A percentile compares a stretch with the other conserved stretches of the same genome.
Evolutionary conservation across 2,888 invertebrate species (phyloP).

Genomic region (Pristionchus japonicus): DNA sequence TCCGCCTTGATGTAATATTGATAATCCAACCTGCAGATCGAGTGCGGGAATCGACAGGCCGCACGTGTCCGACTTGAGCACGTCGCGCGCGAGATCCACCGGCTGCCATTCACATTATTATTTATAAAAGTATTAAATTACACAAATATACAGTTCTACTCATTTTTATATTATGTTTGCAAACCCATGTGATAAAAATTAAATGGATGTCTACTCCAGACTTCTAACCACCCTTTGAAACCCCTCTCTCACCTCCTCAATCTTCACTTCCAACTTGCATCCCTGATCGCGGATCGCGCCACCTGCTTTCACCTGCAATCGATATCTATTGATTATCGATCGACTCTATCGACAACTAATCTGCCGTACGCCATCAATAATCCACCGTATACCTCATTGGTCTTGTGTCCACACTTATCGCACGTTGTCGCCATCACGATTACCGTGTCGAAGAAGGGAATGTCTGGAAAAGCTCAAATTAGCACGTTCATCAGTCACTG

Average conservation of each 20-base stretch:
- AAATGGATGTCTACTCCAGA: background rate
- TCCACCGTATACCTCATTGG: constrained; percentile 84
- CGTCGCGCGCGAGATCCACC: constrained; percentile 91
- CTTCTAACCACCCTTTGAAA: background rate
- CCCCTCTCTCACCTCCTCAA: constrained; percentile 60
- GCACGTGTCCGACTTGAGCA: constrained; percentile 92
- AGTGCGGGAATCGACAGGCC: constrained; percentile 87
- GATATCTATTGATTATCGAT: background rate
- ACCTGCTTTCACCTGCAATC: constrained; percentile 56
- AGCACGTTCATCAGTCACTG: background rate
- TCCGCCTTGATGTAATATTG: too few species aligned
- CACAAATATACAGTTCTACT: too few species aligned
- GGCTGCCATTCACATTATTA: constrained; percentile 71
- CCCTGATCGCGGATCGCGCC: constrained; percentile 68
- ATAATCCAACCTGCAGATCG: constrained; percentile 82
- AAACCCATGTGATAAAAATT: background rate
- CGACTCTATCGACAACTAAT: background rate
- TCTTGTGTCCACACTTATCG: constrained; percentile 89
- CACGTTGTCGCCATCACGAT: constrained; percentile 97
- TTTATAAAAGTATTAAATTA: too few species aligned
- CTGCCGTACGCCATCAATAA: background rate
- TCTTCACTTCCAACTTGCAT: constrained; percentile 60
- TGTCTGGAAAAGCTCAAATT: too few species aligned
- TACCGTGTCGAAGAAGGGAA: constrained; percentile 97
- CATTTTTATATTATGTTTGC: background rate